phyloP scores from a whole-genome alignment of 2,888 invertebrate species.

The Phragmatobia fuliginosa region DNA sequence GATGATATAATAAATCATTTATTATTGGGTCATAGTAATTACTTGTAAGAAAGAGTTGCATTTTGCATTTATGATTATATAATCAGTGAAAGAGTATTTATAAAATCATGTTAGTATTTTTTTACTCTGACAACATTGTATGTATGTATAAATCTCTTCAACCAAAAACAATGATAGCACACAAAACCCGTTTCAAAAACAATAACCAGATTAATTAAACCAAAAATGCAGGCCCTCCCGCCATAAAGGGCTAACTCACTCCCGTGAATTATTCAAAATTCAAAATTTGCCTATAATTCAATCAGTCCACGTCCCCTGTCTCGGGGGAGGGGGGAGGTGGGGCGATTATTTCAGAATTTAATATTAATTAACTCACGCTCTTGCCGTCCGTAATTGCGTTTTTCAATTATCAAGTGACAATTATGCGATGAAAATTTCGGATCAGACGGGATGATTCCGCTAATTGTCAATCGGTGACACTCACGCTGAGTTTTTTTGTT shows the following conservation, averaged over 20 bases:
- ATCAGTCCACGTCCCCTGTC: conserved; percentile 70
- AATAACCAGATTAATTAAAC: conserved; percentile 56
- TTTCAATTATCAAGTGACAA: conserved; percentile 85
- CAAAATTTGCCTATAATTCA: conserved; percentile 86
- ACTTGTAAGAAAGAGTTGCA: conserved; percentile 43
- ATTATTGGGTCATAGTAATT: conserved; percentile 49
- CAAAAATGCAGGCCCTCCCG: conserved; percentile 56
- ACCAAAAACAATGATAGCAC: conserved; percentile 42
- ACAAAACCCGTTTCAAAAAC: conserved; percentile 45
- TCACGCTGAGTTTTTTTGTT: conserved; percentile 34
- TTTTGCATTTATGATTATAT: conserved; percentile 33
- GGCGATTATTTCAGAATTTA: conserved; percentile 86
- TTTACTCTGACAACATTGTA: conserved; percentile 6
- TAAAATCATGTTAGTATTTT: background rate
- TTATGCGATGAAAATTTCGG: conserved; percentile 79
- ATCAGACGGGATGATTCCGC: conserved; percentile 73
- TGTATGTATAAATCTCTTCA: conserved; percentile 26
- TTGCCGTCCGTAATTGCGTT: conserved; percentile 81
- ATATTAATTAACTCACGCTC: conserved; percentile 86
- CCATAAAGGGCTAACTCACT: conserved; percentile 80
- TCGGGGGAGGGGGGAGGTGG: conserved; percentile 63
- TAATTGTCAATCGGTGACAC: conserved; percentile 73
- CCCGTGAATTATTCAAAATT: conserved; percentile 84
- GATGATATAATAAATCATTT: conserved; percentile 50
- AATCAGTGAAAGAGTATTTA: conserved; percentile 4